phyloP scores from a whole-genome alignment of 2,888 invertebrate species.

The Drosophila birchii region DNA sequence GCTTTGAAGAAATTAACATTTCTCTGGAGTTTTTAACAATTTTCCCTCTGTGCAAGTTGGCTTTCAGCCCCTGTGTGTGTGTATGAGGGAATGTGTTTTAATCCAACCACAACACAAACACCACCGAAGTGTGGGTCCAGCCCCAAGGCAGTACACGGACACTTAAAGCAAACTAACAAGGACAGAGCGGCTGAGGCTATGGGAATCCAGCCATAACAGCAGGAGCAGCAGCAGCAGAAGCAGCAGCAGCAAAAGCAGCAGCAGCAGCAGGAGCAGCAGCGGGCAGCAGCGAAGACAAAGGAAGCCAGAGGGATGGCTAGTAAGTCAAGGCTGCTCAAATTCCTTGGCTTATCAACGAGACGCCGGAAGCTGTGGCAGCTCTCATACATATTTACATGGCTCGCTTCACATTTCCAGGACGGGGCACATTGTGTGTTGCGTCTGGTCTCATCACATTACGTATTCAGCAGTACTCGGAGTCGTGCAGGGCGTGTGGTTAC shows the following conservation, averaged over 20 bases:
- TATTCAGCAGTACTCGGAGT: constrained; percentile 62
- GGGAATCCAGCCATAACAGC: constrained; percentile 1
- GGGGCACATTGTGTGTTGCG: constrained; percentile 37
- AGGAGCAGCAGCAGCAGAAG: constrained; percentile 7
- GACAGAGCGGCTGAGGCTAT: constrained; percentile 25
- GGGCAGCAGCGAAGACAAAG: constrained; percentile 3
- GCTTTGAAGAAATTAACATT: neutral
- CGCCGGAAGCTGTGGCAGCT: constrained; percentile 77
- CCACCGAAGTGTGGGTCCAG: constrained; percentile 33
- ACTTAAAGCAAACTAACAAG: constrained; percentile 73
- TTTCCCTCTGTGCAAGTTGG: constrained; percentile 4
- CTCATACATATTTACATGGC: constrained; percentile 76
- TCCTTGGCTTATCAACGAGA: constrained; percentile 75
- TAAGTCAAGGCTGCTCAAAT: constrained; percentile 69
- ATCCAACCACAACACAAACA: constrained; percentile 52
- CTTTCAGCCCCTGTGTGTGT: neutral
- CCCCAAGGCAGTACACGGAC: constrained; percentile 63
- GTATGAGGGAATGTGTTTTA: constrained; percentile 37
- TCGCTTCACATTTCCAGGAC: constrained; percentile 38
- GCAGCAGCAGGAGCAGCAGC: constrained; percentile 2
- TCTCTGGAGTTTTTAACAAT: neutral
- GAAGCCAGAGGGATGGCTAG: constrained; percentile 31
- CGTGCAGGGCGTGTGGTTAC: constrained; percentile 16
- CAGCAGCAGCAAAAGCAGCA: constrained; percentile 1
- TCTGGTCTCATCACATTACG: constrained; percentile 72